Evolutionary conservation across 2,888 invertebrate genomes (phyloP).

Genomic region (Pollenia griseotomentosa): DNA sequence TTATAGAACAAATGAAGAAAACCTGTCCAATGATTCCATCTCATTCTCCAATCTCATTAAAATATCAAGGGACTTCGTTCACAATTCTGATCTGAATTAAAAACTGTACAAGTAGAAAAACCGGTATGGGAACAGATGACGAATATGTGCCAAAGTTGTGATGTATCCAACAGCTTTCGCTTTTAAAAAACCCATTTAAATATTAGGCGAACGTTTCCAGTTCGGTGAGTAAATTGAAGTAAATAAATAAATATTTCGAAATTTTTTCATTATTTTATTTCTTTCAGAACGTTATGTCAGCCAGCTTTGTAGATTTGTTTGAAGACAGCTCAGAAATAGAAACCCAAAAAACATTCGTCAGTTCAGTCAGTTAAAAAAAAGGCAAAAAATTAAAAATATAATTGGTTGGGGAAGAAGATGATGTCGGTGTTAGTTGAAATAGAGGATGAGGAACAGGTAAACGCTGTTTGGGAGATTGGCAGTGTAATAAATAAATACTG

Average conservation of each 20-base stretch:
- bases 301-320: not conserved
- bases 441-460: not conserved
- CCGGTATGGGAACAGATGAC: conserved; percentile 6
- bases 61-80: conserved; percentile 7
- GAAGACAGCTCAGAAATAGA: not conserved
- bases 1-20: not conserved
- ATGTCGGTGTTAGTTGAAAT: conserved; percentile 15
- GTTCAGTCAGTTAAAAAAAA: conserved; percentile 2
- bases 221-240: conserved; percentile 1
- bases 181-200: conserved; percentile 12
- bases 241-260: conserved; percentile 1
- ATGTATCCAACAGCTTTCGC: not conserved
- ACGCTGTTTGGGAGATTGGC: not conserved
- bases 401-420: conserved; percentile 18
- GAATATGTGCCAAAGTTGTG: conserved; percentile 4
- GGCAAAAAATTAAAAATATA: not conserved
- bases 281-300: not conserved
- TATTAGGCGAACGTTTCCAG: not conserved
- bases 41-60: not conserved
- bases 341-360: not conserved
- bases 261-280: not conserved
- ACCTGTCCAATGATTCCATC: not conserved
- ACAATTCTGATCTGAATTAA: conserved; percentile 1
- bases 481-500: conserved; percentile 1
- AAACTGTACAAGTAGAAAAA: not conserved